Conservation (phyloP, 2,797 vertebrate genomes). For the Melanogrammus aeglefinus region DNA sequence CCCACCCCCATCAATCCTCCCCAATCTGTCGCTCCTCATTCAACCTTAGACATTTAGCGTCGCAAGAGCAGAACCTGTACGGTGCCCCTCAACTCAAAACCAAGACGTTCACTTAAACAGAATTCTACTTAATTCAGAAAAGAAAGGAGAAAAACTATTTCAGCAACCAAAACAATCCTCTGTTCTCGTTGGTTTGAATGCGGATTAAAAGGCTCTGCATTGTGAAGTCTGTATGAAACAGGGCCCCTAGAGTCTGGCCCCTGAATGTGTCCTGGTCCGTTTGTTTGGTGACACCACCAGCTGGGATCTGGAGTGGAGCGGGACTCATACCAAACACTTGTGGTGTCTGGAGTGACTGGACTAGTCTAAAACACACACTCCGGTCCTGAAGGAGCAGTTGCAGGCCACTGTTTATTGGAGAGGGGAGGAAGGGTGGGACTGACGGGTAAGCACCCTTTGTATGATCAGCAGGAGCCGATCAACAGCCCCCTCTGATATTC, state of each 20-base stretch:
- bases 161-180: neutral
- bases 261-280: neutral
- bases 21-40: neutral
- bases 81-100: neutral
- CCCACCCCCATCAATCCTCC: neutral
- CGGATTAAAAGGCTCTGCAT: neutral
- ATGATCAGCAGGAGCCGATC: neutral
- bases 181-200: neutral
- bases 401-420: neutral
- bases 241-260: neutral
- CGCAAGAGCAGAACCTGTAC: neutral
- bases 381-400: neutral
- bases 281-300: neutral
- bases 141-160: neutral
- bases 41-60: too few species aligned
- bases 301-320: neutral
- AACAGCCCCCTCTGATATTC: neutral
- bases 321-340: neutral
- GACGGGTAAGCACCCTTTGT: neutral
- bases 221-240: neutral
- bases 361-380: neutral
- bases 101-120: neutral
- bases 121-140: neutral
- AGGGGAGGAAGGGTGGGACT: neutral
- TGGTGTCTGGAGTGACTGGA: conserved; percentile 1